Percentiles rank a stretch among this genome's conserved stretches.
Conservation (phyloP, 2,888 invertebrate species). For the Drosophila merina region DNA sequence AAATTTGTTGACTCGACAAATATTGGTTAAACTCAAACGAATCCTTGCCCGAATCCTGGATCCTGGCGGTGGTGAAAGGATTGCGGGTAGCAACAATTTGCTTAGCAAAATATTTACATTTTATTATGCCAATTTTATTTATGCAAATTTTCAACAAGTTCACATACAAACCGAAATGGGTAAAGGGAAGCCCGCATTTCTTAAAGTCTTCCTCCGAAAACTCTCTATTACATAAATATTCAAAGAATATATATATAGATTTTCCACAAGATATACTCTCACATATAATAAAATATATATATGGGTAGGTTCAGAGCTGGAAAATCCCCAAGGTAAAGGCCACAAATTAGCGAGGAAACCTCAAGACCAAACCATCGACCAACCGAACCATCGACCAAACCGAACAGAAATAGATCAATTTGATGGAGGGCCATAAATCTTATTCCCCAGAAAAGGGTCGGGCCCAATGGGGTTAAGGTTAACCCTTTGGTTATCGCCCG, state of each 20-base stretch:
- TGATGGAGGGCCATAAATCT: constrained; percentile 34
- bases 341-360: constrained; percentile 39
- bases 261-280: neutral
- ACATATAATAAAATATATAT: neutral
- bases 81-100: constrained; percentile 60
- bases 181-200: constrained; percentile 43
- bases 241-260: neutral
- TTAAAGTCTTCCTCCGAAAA: neutral
- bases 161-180: constrained; percentile 31
- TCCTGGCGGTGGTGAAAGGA: constrained; percentile 1
- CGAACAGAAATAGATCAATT: constrained; percentile 32
- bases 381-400: neutral
- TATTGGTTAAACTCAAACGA: constrained; percentile 43
- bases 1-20: constrained; percentile 70
- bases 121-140: constrained; percentile 77
- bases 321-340: constrained; percentile 34
- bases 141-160: constrained; percentile 71
- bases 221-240: constrained; percentile 38
- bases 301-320: neutral
- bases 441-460: neutral
- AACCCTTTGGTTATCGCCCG: constrained; percentile 23
- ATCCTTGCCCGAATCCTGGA: constrained; percentile 9
- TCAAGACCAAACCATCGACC: constrained; percentile 8
- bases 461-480: constrained; percentile 12
- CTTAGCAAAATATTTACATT: constrained; percentile 75